Evolutionary conservation across 2,113 vertebrate species (phyloP).

Genomic region (Proterorhinus semilunaris): DNA sequence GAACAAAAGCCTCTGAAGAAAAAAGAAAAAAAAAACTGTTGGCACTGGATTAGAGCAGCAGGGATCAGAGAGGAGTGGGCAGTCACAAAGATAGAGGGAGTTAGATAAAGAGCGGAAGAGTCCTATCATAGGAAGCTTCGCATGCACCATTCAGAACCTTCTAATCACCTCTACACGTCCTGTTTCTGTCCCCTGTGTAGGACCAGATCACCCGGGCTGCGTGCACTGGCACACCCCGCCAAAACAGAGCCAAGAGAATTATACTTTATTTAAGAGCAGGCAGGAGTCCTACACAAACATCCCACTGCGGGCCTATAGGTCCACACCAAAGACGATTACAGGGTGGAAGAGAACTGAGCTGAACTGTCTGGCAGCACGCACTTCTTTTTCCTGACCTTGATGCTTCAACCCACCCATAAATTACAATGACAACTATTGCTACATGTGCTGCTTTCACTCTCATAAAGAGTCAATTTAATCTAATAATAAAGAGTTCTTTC

Average conservation of each 20-base stretch:
- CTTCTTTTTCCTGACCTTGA: slow-evolving; percentile 50
- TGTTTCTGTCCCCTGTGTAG: slow-evolving; percentile 40
- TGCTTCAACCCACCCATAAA: slow-evolving; percentile 27
- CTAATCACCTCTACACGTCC: slow-evolving; percentile 64
- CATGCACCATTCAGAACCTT: slow-evolving; percentile 58
- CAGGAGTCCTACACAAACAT: slow-evolving; percentile 61
- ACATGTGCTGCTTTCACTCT: slow-evolving; percentile 2
- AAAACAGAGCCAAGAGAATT: slow-evolving; percentile 17
- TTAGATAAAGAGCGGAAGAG: slow-evolving; percentile 60
- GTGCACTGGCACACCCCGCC: not conserved
- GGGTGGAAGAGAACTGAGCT: slow-evolving; percentile 46
- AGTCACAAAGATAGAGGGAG: slow-evolving; percentile 21
- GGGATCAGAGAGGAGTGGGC: slow-evolving; percentile 12
- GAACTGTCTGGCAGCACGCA: slow-evolving; percentile 35
- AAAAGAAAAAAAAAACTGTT: too few species aligned
- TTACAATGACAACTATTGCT: slow-evolving; percentile 15
- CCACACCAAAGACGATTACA: slow-evolving; percentile 68
- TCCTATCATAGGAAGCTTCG: slow-evolving; percentile 68
- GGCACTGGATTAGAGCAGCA: not conserved
- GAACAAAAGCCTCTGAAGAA: not conserved
- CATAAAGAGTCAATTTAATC: slow-evolving; percentile 9
- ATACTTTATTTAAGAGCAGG: slow-evolving; percentile 41
- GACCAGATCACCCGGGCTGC: slow-evolving; percentile 25
- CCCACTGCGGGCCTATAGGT: slow-evolving; percentile 41
- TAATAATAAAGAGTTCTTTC: not conserved